Base-by-base conservation (phyloP, 2,113 vertebrate species). In the Phodopus roborovskii region DNA sequence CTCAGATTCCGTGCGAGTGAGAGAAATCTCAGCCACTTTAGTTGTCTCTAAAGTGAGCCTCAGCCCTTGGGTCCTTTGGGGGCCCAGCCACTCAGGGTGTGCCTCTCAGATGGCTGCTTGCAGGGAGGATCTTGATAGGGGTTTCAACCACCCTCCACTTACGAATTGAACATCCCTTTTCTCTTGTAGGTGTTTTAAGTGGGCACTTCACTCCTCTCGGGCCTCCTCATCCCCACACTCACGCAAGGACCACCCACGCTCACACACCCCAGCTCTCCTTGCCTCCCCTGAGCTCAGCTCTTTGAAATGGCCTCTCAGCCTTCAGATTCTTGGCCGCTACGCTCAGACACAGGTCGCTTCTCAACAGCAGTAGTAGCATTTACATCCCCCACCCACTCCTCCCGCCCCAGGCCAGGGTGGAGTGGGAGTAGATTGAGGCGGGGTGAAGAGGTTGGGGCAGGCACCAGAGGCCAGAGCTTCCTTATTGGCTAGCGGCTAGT, bases 401-500 rank as follows among this genome's bases (percentile, higher is more conserved):
- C 96, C 97, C 94, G 94, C 93, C 96, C 86, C 42, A 5, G 94
- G 89, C 94, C 90, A 20, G 82, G 92, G 94, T 26, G 66, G 45
- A 87, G 94, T 53, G 91, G 94, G 95, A 83, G 95, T 82, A 91
- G 91, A 96, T 33, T 75, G 88, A 92, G 96, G 97, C 87, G 84
- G 96, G 96, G 96, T 95, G 96, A 66, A 77, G 94, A 94, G 97
- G 95, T 94, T 96, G 96, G 89, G 96, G 84, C 92, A 17, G 28
- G 85, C 82, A 33, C 2, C 68, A 56, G 74, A 88, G 85, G 48
- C 71, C 6, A 10, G 39, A 74, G 96, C 96, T 28, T 85, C 74
- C 97, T 96, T 95, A 98, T 98, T 98, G 97, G 97, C 93, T 97
- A 94, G 58, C 66, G 45, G 81, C 95, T 98, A 98, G 98, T 96